These are phyloP conservation scores for Cheilosia soror DNA, from an alignment of 2,888 invertebrate species.

Conservation along the genomic window DNA sequence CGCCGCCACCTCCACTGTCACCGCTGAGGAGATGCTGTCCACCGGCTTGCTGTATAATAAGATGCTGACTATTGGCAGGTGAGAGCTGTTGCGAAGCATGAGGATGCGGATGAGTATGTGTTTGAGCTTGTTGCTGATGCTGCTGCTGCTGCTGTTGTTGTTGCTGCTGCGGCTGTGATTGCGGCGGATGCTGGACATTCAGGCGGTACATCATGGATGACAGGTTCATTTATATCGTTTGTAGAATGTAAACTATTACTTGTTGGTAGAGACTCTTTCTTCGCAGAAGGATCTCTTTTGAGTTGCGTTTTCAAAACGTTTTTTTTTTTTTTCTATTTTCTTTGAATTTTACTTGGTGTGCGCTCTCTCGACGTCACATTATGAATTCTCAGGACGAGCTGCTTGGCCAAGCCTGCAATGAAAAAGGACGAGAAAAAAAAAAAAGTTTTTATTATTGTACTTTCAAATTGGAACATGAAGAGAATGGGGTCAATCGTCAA, in stretches of 20 bases:
- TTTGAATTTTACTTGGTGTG: constrained; percentile 32
- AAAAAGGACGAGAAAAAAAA: constrained; percentile 20
- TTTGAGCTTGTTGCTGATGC: constrained; percentile 77
- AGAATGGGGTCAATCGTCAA: constrained; percentile 67
- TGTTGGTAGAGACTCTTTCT: constrained; percentile 44
- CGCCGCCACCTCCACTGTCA: constrained; percentile 61
- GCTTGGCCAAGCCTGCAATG: constrained; percentile 50
- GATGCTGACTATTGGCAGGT: constrained; percentile 70
- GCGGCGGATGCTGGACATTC: constrained; percentile 80
- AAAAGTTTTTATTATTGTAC: constrained; percentile 6
- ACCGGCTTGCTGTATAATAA: constrained; percentile 75
- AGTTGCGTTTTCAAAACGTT: constrained; percentile 23
- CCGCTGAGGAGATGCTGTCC: constrained; percentile 75
- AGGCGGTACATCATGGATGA: constrained; percentile 82
- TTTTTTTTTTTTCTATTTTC: neutral
- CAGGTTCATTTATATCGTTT: constrained; percentile 77
- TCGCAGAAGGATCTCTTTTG: constrained; percentile 56
- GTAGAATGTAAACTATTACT: constrained; percentile 18
- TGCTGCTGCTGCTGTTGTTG: constrained; percentile 75
- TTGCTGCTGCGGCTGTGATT: constrained; percentile 78
- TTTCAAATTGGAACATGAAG: constrained; percentile 12
- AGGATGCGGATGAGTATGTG: constrained; percentile 54
- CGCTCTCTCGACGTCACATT: constrained; percentile 48
- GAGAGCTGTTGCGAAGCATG: constrained; percentile 76
- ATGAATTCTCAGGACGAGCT: constrained; percentile 37